Base-by-base conservation (phyloP, 2,888 invertebrate species). In the Flabesymbios commensalis region DNA sequence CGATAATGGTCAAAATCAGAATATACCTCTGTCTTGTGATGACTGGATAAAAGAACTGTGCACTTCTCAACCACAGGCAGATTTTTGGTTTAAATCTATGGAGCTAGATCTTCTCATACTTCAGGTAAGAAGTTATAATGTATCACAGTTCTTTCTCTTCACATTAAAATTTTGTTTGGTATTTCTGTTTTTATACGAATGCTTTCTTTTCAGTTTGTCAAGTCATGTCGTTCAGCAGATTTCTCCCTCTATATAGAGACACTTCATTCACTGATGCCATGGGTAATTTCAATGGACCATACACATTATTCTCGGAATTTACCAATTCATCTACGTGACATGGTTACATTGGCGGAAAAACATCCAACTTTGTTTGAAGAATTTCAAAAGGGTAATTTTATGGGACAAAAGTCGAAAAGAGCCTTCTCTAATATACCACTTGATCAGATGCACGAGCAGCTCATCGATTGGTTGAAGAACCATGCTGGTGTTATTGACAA, bases 371-470 rank as follows among this genome's bases (percentile, higher is more conserved):
- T 63, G 24, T 45, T 19, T 52, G 26, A 7, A 19, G 45, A 63
- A 5, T 61, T 63, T 45, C 24, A 45, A 24, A 3, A 10, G 19
- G 62, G 62, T 10, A 3, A 51, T 3, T 62, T 62, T 32, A 61
- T 28, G 3, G 42, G n/a, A 17, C 49, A n/a, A n/a, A n/a, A n/a
- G n/a, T n/a, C n/a, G n/a, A n/a, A 62, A 26, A 62, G 53, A 42
- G 17, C 36, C 10, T 60, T 60, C 41, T 59, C 57, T 14, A 24
- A 14, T 14, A 63, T 62, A 19, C n/a, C 63, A n/a, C 36, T 32
- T 7, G 63, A 62, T 29, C 63, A 62, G 33, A 45, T 49, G 32
- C 59, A 61, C 36, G 61, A 63, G 36, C 60, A 63, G 31, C 10
- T 56, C 31, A 62, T 33, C 31, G 47, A 63, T 24, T 22, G 3